Evolutionary conservation across 2,113 vertebrate genomes (phyloP), one percentile per base, ranked within the genome.

Genomic region (Fukomys damarensis): DNA sequence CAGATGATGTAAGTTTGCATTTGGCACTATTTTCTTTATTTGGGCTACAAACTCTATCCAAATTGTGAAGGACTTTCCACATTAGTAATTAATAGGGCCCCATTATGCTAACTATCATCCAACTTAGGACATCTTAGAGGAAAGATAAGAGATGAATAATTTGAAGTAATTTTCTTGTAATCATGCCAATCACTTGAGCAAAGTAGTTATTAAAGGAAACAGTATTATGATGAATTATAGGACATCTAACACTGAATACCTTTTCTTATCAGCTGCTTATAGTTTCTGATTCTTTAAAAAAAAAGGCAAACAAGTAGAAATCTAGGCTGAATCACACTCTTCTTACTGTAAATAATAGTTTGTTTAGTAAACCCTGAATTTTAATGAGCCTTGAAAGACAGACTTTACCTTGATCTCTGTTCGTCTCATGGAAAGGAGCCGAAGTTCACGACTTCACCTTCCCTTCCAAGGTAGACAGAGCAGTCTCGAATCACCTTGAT

Each of bases 191-290:
- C 98, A 99, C 99, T 99, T 99, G 98, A 99, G 98, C 98, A 99
- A 99, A 99, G 99, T 98, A 99, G 98, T 99, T 99, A 99, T 99
- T 99, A 99, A 98, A 98, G 98, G 98, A 98, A 99, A 98, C 98
- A 98, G 98, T 99, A 98, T 98, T 99, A 98, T 98, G 98, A 99
- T 98, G 99, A 99, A 98, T 99, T 98, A 99, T 98, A 98, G 98
- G 98, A 98, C 98, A 98, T 98, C 98, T 98, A 93, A 93, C 91
- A 98, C 98, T 98, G 98, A 98, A 98, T 98, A 99, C 98, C 98
- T 98, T 99, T 98, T 98, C 98, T 98, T 98, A 98, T 98, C 98
- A 98, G 97, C 97, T 98, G 98, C 98, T 98, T 98, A 97, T 35
- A 98, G 97, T 96, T 98, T 97, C 98, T 98, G 97, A 97, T 98